Conservation (phyloP, 2,797 vertebrate species). For the Nothura maculosa region DNA sequence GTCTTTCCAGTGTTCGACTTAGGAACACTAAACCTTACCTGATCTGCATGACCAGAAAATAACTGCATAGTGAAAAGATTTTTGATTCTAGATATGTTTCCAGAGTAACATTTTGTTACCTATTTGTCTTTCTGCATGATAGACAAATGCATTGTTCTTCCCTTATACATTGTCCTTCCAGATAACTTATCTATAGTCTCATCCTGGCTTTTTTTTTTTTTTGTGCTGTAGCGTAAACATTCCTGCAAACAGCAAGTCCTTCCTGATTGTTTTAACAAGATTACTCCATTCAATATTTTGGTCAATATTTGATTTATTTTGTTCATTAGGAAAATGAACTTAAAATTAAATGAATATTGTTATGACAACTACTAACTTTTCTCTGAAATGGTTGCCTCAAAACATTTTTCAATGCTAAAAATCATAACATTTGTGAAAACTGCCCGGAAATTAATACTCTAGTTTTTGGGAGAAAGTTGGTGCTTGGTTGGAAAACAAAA, state of each 20-base stretch:
- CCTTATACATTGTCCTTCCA: not conserved
- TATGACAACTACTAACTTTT: not conserved
- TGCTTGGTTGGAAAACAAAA: not conserved
- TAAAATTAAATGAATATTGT: not conserved
- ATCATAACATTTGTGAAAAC: not conserved
- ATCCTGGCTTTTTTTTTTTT: not conserved
- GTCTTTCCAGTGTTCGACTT: not conserved
- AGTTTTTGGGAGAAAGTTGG: not conserved
- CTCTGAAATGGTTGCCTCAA: not conserved
- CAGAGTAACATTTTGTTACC: not conserved
- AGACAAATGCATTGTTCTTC: not conserved
- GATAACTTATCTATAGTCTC: conserved; percentile 25
- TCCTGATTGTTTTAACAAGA: not conserved
- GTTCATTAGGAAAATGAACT: not conserved
- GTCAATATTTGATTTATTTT: conserved; percentile 7
- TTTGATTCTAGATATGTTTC: not conserved
- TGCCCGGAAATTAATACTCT: not conserved
- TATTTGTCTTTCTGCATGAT: not conserved
- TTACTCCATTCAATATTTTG: not conserved
- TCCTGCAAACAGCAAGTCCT: conserved; percentile 30
- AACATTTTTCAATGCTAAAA: not conserved
- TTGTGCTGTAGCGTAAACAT: not conserved
- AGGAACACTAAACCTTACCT: conserved; percentile 5
- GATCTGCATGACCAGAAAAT: not conserved
- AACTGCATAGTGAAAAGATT: not conserved